Base-by-base conservation (phyloP, 2,888 invertebrate species). In the Acronicta alni region DNA sequence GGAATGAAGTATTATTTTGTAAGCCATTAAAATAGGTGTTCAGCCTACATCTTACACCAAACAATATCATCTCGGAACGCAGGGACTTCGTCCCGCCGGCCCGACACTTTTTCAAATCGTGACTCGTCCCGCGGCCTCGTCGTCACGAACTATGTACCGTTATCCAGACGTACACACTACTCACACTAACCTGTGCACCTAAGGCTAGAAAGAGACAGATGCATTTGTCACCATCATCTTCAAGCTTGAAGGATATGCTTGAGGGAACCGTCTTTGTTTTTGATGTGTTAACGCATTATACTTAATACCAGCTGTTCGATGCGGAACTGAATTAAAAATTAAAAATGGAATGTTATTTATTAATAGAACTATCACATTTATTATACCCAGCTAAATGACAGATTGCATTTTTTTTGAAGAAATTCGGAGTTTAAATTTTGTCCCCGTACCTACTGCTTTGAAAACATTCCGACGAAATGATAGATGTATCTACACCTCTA, bases 61-160 rank as follows among this genome's bases (percentile, higher is more conserved):
- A 45, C 80, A 45, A 59, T 59, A 81, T 79, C 70, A 80, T 79
- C 80, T 76, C 76, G 84, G 87, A 87, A 86, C 88, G 87, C 85
- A 81, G 86, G 83, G 82, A 80, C 82, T 79, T 68, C 79, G 81
- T 82, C 84, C 83, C 82, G 82, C 78, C 73, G 84, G 86, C 86
- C 92, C 89, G 84, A 90, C 92, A 93, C 91, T 92, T 93, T 93
- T 94, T 92, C 90, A 91, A 92, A 91, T 92, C 94, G 94, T 94
- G 94, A 94, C 94, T 89, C 81, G 90, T 82, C 88, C 88, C 84
- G 84, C 82, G 77, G 87, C 84, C 85, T 80, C 84, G 77, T 76
- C 86, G 89, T 93, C 94, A 94, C 94, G 94, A 94, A 80, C 84
- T 85, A 66, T 72, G 80, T 92, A 88, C 93, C 93, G 93, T 94